A percentile compares a stretch with the other conserved stretches of the same genome.
Evolutionary conservation across 2,888 invertebrate genomes (phyloP).

Genomic region (Norana najaformis): DNA sequence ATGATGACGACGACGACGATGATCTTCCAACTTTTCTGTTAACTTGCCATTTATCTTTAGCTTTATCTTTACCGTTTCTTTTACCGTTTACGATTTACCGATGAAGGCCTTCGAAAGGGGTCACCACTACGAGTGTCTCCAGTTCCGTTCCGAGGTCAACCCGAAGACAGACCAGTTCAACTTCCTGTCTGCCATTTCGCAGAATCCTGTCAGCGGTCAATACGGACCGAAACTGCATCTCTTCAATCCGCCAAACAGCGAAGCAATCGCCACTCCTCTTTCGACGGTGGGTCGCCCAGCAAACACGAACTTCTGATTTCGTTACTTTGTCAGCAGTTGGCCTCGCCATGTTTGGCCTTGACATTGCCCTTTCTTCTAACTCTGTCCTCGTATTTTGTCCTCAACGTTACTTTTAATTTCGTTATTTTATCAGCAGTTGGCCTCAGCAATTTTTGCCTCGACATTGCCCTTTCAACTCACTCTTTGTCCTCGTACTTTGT

Average conservation of each 20-base stretch:
- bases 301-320: neutral
- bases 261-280: neutral
- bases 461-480: too few species aligned
- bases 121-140: conserved; percentile 79
- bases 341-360: too few species aligned
- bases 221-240: neutral
- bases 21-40: neutral
- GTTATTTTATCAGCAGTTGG: too few species aligned
- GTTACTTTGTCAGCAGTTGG: too few species aligned
- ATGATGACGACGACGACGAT: neutral
- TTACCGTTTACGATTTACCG: neutral
- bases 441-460: too few species aligned
- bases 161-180: conserved; percentile 77
- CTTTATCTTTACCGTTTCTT: neutral
- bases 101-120: conserved; percentile 79
- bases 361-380: too few species aligned
- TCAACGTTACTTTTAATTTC: too few species aligned
- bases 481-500: too few species aligned
- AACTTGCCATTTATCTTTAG: neutral
- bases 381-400: too few species aligned
- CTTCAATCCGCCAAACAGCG: neutral
- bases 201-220: conserved; percentile 17
- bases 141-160: conserved; percentile 77
- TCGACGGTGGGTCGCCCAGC: neutral
- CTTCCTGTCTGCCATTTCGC: conserved; percentile 69